Conservation (phyloP, 2,888 invertebrate genomes). For the Limenitis camilla region DNA sequence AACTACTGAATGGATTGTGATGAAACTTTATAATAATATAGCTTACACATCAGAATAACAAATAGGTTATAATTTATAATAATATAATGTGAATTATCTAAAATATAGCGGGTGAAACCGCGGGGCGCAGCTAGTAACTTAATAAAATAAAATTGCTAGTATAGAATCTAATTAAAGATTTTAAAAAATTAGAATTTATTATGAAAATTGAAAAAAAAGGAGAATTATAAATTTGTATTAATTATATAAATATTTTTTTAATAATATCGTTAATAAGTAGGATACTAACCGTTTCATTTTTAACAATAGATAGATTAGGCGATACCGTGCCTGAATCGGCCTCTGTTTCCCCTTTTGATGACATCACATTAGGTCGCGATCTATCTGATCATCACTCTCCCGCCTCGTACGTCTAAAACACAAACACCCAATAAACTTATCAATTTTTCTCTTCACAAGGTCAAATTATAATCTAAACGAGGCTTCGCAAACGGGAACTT, state of each 20-base stretch:
- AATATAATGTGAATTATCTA: too few species aligned
- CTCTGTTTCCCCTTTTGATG: constrained; percentile 75
- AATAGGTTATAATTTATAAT: too few species aligned
- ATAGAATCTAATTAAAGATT: too few species aligned
- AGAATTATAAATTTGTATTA: too few species aligned
- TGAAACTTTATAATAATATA: too few species aligned
- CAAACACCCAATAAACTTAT: constrained; percentile 25
- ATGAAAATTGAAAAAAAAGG: too few species aligned
- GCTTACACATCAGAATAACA: too few species aligned
- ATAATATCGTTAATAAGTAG: background rate
- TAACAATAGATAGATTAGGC: constrained; percentile 57
- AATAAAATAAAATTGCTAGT: too few species aligned
- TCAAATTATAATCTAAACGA: constrained; percentile 23
- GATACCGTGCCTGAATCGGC: constrained; percentile 74
- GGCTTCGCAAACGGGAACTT: constrained; percentile 36
- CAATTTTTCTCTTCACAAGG: constrained; percentile 12
- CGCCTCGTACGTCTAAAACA: constrained; percentile 60
- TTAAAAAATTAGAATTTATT: too few species aligned
- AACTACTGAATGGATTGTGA: too few species aligned
- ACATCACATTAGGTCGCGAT: constrained; percentile 70
- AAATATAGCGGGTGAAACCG: too few species aligned
- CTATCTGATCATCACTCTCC: constrained; percentile 70
- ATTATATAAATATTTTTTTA: background rate
- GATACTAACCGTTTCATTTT: constrained; percentile 68
- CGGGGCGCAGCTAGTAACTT: too few species aligned